phyloP scores from a whole-genome alignment of 2,888 invertebrate species.

The Apotomis turbidana region DNA sequence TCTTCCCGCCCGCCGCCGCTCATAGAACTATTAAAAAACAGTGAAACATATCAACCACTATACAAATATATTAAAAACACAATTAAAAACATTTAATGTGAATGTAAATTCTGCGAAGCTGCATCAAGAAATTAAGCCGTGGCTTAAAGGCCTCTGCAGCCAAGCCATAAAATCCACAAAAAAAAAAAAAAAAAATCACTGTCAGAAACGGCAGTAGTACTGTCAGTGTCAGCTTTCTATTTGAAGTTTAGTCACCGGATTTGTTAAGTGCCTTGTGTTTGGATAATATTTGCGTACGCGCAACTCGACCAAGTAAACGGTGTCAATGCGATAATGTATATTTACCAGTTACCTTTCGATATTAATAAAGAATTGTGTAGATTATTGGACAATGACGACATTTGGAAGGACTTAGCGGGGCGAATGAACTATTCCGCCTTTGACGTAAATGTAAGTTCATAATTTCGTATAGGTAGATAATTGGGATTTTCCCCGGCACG shows the following conservation, averaged over 20 bases:
- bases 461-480: constrained; percentile 28
- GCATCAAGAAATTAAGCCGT: too few relatives aligned
- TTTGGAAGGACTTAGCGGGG: constrained; percentile 91
- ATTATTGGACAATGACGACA: constrained; percentile 90
- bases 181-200: too few relatives aligned
- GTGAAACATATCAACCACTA: too few relatives aligned
- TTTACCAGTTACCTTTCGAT: constrained; percentile 89
- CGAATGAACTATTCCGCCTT: constrained; percentile 86
- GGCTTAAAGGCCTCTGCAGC: too few relatives aligned
- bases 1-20: too few relatives aligned
- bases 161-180: too few relatives aligned
- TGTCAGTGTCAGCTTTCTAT: not conserved
- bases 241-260: not conserved
- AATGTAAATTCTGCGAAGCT: too few relatives aligned
- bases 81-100: too few relatives aligned
- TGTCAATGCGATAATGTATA: constrained; percentile 70
- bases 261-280: not conserved
- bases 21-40: too few relatives aligned
- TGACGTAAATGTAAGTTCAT: constrained; percentile 80
- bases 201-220: not conserved
- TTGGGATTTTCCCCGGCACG: constrained; percentile 58
- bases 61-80: too few relatives aligned
- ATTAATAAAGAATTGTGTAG: constrained; percentile 88
- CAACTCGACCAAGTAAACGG: not conserved
- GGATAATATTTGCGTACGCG: constrained; percentile 6